Base-by-base conservation (phyloP, 2,113 vertebrate genomes). In the Bostrychus sinensis region DNA sequence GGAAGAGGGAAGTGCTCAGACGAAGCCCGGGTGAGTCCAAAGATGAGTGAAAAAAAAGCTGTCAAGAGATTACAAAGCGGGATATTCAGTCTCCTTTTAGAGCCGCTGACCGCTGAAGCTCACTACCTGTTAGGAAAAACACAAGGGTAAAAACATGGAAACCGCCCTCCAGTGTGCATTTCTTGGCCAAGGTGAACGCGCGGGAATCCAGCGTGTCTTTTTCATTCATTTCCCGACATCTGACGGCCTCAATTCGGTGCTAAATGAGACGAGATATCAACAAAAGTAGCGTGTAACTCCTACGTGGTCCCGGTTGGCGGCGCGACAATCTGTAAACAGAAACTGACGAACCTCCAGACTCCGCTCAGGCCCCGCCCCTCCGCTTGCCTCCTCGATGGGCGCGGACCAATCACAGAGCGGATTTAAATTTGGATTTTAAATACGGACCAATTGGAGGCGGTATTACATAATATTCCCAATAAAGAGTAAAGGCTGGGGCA, bases 101-200 rank as follows among this genome's bases (percentile, higher is more conserved):
- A 61, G 56, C 59, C 36, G 10, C 70, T 43, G 82, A 59, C 62
- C 50, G 77, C 56, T 50, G 58, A 59, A 42, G 51, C 66, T 72
- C 65, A 43, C 80, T 89, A 87, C 87, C 87, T 89, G 88, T 89
- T 87, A 78, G 82, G 82, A 57, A 75, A 71, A 84, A 82, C 75
- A 71, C 69, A 16, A 55, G 43, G 80, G 30, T 57, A 77, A 72
- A 74, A 69, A 70, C 81, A 66, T 55, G 77, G 85, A 51, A 51
- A 69, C 82, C 89, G 82, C 88, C 88, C 78, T 65, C 72, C 77
- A 61, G 30, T 7, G 60, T 7, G 63, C 73, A 72, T 79, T 65
- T 77, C 75, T 72, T 26, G 53, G 63, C 10, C 57, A 25, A 50
- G 63, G 7, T 45, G 25, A 56, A 39, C 51, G 45, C 36, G 3